Conservation (phyloP, 2,888 invertebrate genomes). For the Polietes domitor region DNA sequence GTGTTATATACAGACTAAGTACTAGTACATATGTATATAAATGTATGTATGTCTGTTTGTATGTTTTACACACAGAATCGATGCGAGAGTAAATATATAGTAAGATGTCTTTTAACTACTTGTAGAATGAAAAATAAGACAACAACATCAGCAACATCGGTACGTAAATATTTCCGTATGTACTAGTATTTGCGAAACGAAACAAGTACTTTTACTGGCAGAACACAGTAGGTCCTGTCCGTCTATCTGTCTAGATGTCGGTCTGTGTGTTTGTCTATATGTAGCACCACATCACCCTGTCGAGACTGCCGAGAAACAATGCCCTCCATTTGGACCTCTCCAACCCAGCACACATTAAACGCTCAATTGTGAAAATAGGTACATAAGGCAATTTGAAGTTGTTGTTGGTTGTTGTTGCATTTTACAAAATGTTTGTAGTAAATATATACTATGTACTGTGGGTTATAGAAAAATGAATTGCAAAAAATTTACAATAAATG, state of each 20-base stretch:
- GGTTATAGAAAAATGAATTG: too few species aligned
- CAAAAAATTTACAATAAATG: too few species aligned
- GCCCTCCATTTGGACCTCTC: not conserved
- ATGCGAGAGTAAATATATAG: constrained; percentile 54
- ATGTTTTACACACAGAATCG: constrained; percentile 21
- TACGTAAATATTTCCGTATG: constrained; percentile 39
- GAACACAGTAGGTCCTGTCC: too few species aligned
- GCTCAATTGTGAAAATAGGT: constrained; percentile 2
- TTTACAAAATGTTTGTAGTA: too few species aligned
- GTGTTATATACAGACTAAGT: constrained; percentile 43
- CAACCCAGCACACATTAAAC: not conserved
- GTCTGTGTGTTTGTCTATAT: not conserved
- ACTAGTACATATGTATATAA: constrained; percentile 4
- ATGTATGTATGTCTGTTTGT: constrained; percentile 5
- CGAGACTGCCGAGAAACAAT: not conserved
- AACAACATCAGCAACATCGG: constrained; percentile 12
- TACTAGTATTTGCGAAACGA: constrained; percentile 9
- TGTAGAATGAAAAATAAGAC: constrained; percentile 54
- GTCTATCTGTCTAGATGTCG: too few species aligned
- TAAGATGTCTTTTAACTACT: constrained; percentile 63
- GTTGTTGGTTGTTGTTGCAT: constrained; percentile 1
- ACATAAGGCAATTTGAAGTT: constrained; percentile 18
- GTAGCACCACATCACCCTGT: not conserved
- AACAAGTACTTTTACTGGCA: constrained; percentile 6
- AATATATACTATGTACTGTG: too few species aligned